phyloP scores from a whole-genome alignment of 2,888 invertebrate species.

The Caenorhabditis sp. region DNA sequence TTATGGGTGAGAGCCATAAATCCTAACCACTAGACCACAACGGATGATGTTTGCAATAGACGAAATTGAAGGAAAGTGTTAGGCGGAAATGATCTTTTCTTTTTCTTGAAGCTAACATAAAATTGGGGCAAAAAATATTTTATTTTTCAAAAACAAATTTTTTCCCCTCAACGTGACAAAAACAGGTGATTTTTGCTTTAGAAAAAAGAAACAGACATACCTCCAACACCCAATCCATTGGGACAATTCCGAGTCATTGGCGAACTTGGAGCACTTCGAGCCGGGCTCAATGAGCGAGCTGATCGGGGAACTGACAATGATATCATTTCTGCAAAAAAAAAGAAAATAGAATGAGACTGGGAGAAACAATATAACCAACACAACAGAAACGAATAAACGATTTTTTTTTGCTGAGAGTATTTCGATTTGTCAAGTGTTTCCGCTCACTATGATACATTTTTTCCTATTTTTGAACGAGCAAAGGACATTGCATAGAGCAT shows the following conservation, averaged over 20 bases:
- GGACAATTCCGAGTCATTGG: constrained; percentile 36
- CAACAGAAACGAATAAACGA: neutral
- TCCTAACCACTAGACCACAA: constrained; percentile 42
- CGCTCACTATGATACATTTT: neutral
- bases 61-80: neutral
- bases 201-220: neutral
- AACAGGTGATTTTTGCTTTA: no score
- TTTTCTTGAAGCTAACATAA: no score
- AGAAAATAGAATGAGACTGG: no score
- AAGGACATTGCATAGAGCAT: neutral
- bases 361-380: neutral
- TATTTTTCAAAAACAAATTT: no score
- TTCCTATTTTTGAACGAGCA: no score
- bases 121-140: no score
- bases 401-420: neutral
- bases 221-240: constrained; percentile 12
- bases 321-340: constrained; percentile 37
- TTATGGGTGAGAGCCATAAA: constrained; percentile 62
- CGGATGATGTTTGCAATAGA: neutral
- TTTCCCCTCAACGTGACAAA: no score
- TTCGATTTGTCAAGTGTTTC: neutral
- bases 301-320: constrained; percentile 55
- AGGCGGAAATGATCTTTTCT: no score
- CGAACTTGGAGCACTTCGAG: constrained; percentile 40
- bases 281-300: constrained; percentile 56